Evolutionary conservation across 2,113 vertebrate species (phyloP).

Genomic region (Grammomys surdaster): DNA sequence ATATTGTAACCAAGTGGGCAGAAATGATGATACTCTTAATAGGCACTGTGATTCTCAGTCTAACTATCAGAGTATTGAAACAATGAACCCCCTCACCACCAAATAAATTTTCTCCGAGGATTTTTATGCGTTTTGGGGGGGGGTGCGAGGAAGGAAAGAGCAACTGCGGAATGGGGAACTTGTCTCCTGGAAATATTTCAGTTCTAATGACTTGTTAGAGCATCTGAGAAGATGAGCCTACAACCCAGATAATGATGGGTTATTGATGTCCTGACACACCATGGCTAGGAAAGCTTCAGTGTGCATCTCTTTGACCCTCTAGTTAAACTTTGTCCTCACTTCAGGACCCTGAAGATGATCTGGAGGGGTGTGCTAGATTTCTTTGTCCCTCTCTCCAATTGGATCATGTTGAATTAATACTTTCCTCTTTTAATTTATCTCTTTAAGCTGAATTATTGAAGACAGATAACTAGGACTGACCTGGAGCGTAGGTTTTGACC

Average conservation of each 20-base stretch:
- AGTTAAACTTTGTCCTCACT: too few relatives aligned
- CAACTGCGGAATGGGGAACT: neutral
- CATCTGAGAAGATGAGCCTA: neutral
- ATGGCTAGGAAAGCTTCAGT: neutral
- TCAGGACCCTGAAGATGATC: neutral
- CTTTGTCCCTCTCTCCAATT: neutral
- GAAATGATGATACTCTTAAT: neutral
- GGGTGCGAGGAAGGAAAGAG: too few relatives aligned
- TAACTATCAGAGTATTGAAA: neutral
- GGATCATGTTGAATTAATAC: neutral
- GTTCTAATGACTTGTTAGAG: neutral
- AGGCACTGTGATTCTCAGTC: neutral
- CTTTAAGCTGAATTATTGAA: neutral
- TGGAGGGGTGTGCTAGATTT: neutral
- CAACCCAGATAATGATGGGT: neutral
- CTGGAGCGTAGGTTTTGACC: neutral
- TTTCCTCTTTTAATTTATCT: neutral
- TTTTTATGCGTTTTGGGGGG: neutral
- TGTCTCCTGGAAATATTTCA: neutral
- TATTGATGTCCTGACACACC: neutral
- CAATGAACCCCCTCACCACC: rapidly evolving
- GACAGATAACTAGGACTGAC: neutral
- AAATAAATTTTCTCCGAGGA: neutral
- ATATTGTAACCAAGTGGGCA: neutral
- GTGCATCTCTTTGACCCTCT: too few relatives aligned